These are phyloP conservation scores for Lepidurus arcticus DNA, from an alignment of 1,140 invertebrate genomes.

Conservation along the genomic window DNA sequence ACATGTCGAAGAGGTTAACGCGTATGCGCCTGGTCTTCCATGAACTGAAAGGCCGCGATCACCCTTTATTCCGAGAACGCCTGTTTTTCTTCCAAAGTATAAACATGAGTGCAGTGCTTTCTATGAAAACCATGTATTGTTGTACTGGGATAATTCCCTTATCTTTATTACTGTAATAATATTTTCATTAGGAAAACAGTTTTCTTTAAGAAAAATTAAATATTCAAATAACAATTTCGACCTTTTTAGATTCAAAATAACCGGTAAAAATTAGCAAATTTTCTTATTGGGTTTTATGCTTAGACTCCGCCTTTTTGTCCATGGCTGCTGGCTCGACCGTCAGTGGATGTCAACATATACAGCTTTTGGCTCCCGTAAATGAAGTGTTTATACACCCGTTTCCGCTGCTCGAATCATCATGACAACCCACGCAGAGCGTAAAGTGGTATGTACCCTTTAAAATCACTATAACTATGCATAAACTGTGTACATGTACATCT, in stretches of 20 bases:
- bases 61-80: not conserved
- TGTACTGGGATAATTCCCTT: not conserved
- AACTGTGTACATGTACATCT: not conserved
- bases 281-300: not conserved
- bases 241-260: too few species aligned
- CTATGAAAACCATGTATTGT: not conserved
- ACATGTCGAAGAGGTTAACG: conserved; percentile 9
- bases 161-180: too few species aligned
- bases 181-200: too few species aligned
- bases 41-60: not conserved
- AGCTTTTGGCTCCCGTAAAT: not conserved
- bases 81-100: not conserved
- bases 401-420: not conserved
- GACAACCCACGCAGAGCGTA: conserved; percentile 1
- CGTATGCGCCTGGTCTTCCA: conserved; percentile 1
- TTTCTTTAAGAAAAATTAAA: too few species aligned
- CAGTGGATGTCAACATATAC: conserved; percentile 10
- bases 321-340: not conserved
- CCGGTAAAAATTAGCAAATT: not conserved
- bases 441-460: not conserved
- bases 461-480: not conserved
- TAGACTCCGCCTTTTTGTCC: not conserved
- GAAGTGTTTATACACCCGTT: not conserved
- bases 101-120: not conserved
- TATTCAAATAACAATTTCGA: too few species aligned